A percentile compares a stretch with the other conserved stretches of the same genome.
Conservation (phyloP, 2,113 vertebrate species). For the Channa argus region DNA sequence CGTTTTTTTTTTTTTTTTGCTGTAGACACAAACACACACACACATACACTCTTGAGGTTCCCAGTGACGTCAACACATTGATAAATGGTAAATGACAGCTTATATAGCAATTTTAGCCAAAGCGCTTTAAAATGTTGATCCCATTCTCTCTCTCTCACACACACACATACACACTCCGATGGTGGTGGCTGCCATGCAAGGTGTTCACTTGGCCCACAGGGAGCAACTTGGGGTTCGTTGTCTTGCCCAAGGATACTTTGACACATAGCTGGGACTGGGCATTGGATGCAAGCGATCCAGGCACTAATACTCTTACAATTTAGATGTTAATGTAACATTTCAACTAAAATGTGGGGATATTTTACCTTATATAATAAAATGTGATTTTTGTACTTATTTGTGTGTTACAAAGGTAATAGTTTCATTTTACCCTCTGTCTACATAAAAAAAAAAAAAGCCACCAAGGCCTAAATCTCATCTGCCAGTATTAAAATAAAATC, state of each 20-base stretch:
- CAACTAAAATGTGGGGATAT: neutral
- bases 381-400: neutral
- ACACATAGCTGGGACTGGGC: too few species aligned
- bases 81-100: too few species aligned
- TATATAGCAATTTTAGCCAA: too few species aligned
- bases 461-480: neutral
- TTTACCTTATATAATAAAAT: slow-evolving; percentile 20
- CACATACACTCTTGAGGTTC: neutral
- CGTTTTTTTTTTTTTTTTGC: neutral
- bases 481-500: too few species aligned
- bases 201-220: too few species aligned
- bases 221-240: too few species aligned
- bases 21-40: neutral
- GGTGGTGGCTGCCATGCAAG: too few species aligned
- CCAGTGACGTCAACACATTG: neutral
- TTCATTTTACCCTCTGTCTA: neutral
- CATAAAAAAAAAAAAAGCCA: neutral
- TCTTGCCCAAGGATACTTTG: too few species aligned
- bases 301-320: neutral
- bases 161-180: too few species aligned
- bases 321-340: slow-evolving; percentile 7
- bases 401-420: too few species aligned
- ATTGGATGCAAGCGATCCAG: neutral
- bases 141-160: too few species aligned
- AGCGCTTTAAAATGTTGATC: too few species aligned